Evolutionary conservation across 2,797 vertebrate species (phyloP).

Genomic region (Anableps anableps): DNA sequence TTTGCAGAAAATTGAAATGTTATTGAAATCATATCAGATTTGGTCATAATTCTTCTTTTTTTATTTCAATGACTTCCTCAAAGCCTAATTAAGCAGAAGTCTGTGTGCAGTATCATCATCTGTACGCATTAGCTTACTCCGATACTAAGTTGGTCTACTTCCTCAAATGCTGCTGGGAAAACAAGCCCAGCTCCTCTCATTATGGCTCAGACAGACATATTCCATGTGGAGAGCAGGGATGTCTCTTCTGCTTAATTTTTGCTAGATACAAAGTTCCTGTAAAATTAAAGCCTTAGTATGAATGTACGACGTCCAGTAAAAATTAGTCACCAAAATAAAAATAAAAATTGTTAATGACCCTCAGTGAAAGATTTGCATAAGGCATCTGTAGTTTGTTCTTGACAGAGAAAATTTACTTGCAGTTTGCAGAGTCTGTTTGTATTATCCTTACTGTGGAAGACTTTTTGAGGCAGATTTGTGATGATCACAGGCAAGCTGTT

Average conservation of each 20-base stretch:
- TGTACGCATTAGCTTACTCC: conserved; percentile 61
- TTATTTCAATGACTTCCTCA: conserved; percentile 39
- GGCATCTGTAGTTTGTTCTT: conserved; percentile 18
- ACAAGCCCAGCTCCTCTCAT: conserved; percentile 49
- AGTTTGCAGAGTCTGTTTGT: not conserved
- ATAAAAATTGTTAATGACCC: not conserved
- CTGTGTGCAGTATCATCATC: conserved; percentile 51
- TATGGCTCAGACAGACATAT: conserved; percentile 39
- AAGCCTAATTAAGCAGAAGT: conserved; percentile 55
- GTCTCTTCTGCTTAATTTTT: conserved; percentile 38
- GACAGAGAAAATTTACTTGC: conserved; percentile 7
- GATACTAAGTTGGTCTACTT: conserved; percentile 54
- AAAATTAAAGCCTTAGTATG: conserved; percentile 12
- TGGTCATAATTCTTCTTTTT: conserved; percentile 31
- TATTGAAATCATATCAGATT: conserved; percentile 42
- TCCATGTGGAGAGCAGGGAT: conserved; percentile 31
- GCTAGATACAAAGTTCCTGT: conserved; percentile 19
- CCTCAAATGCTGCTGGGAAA: conserved; percentile 65
- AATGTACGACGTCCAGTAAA: not conserved
- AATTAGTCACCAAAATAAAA: conserved; percentile 10
- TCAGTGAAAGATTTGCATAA: not conserved
- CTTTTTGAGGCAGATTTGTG: not conserved
- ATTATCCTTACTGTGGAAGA: not conserved
- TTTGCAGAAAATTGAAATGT: conserved; percentile 16
- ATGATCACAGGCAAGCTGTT: conserved; percentile 7